Conservation (phyloP, 2,113 vertebrate genomes). For the Myrmecophaga tridactyla region DNA sequence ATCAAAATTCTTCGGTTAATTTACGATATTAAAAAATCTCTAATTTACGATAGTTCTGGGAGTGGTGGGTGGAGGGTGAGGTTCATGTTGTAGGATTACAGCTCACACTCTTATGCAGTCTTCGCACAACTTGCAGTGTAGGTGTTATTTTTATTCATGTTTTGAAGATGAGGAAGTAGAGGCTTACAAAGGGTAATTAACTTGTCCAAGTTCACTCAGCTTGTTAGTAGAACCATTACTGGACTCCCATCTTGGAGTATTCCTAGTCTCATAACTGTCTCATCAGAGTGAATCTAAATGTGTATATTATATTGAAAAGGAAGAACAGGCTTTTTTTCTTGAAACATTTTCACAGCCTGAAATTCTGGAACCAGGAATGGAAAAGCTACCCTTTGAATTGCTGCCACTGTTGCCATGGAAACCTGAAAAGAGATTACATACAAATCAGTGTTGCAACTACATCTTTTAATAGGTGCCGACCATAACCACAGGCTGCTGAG, state of each 20-base stretch:
- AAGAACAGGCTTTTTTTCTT: neutral
- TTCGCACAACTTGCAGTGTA: neutral
- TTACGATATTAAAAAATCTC: too few relatives aligned
- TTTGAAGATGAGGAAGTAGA: slow-evolving; percentile 43
- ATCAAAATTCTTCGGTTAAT: too few relatives aligned
- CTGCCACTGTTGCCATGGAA: slow-evolving; percentile 67
- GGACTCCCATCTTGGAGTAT: neutral
- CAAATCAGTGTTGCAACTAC: slow-evolving; percentile 67
- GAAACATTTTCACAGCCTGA: slow-evolving; percentile 54
- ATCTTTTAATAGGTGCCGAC: slow-evolving; percentile 69
- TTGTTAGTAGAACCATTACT: neutral
- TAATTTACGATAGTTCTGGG: too few relatives aligned
- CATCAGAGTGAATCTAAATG: slow-evolving; percentile 46
- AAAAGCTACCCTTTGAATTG: slow-evolving; percentile 52
- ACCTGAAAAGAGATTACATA: slow-evolving; percentile 69
- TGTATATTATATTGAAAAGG: slow-evolving; percentile 34
- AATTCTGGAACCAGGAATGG: slow-evolving; percentile 64
- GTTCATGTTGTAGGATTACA: neutral
- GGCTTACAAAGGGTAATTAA: neutral
- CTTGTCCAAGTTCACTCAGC: neutral
- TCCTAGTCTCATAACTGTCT: neutral
- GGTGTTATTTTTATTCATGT: neutral
- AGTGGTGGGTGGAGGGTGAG: too few relatives aligned
- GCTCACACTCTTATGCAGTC: neutral
- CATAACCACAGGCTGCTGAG: slow-evolving; percentile 55